phyloP scores from a whole-genome alignment of 2,888 invertebrate genomes.

The Caenorhabditis virilis region DNA sequence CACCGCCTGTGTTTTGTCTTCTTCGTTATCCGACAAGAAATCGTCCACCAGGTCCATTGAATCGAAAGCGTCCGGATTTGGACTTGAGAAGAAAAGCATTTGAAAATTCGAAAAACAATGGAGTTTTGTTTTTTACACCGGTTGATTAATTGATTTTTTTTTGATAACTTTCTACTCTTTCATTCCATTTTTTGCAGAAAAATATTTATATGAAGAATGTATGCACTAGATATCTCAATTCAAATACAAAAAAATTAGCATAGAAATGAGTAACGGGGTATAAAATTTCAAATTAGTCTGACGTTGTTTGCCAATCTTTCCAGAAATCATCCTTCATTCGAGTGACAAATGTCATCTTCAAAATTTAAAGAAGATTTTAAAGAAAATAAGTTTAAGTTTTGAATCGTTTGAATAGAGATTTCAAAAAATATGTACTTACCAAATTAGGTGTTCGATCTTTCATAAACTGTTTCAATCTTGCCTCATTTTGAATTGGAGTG shows the following conservation, averaged over 20 bases:
- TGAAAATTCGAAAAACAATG: conserved; percentile 18
- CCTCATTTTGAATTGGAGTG: conserved; percentile 38
- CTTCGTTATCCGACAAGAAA: conserved; percentile 47
- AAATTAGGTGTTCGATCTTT: conserved; percentile 31
- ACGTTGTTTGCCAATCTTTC: conserved; percentile 40
- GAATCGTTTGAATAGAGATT: background rate
- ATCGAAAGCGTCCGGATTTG: conserved; percentile 26
- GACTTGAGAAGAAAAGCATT: conserved; percentile 32
- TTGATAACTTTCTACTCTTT: too few relatives aligned
- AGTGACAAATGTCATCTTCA: conserved; percentile 35
- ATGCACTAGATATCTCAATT: too few relatives aligned
- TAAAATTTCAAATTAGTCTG: conserved; percentile 18
- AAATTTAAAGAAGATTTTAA: too few relatives aligned
- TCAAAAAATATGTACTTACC: too few relatives aligned
- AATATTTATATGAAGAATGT: too few relatives aligned
- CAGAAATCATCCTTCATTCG: conserved; percentile 41
- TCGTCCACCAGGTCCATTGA: conserved; percentile 39
- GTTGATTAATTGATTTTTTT: too few relatives aligned
- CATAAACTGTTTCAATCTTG: conserved; percentile 35
- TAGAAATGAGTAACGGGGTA: too few relatives aligned
- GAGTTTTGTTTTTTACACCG: too few relatives aligned
- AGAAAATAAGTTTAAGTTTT: background rate
- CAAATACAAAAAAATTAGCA: too few relatives aligned
- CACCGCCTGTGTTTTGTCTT: conserved; percentile 61
- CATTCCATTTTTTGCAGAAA: too few relatives aligned